A percentile compares a stretch with the other conserved stretches of the same genome.
These are phyloP conservation scores for Hassar affinis DNA, from an alignment of 2,113 vertebrate genomes.

Conservation along the genomic window DNA sequence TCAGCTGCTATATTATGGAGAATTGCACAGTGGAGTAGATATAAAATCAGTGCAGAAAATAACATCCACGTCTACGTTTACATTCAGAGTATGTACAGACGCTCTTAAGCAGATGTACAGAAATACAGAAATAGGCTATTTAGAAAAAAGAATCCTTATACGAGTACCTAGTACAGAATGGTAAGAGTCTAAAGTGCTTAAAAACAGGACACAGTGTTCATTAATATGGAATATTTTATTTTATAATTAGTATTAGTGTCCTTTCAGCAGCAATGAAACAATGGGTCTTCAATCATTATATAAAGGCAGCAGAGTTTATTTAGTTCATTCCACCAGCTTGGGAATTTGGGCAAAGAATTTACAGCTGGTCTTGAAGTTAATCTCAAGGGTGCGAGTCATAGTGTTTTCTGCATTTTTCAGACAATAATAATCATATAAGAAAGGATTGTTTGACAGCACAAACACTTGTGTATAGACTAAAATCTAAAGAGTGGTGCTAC, in stretches of 20 bases:
- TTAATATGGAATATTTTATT: background rate
- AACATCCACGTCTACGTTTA: background rate
- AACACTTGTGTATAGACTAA: background rate
- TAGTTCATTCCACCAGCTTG: background rate
- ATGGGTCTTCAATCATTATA: background rate
- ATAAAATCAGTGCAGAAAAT: background rate
- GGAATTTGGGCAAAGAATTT: background rate
- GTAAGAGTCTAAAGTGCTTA: background rate
- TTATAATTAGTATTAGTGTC: background rate
- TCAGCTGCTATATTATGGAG: background rate
- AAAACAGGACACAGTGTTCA: background rate
- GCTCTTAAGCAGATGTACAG: background rate
- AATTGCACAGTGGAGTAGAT: background rate
- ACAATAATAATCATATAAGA: background rate
- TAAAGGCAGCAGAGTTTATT: background rate
- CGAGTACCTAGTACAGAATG: background rate
- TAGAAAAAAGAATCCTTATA: background rate
- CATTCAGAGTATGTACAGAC: too few relatives aligned
- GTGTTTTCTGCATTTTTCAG: conserved; percentile 10
- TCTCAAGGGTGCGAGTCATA: background rate
- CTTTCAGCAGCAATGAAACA: background rate
- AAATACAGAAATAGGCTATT: background rate
- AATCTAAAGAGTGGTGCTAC: background rate
- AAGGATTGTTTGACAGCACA: background rate
- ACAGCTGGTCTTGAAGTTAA: background rate